Base-by-base conservation (phyloP, 2,888 invertebrate species). In the Tetrapedia diversipes region DNA sequence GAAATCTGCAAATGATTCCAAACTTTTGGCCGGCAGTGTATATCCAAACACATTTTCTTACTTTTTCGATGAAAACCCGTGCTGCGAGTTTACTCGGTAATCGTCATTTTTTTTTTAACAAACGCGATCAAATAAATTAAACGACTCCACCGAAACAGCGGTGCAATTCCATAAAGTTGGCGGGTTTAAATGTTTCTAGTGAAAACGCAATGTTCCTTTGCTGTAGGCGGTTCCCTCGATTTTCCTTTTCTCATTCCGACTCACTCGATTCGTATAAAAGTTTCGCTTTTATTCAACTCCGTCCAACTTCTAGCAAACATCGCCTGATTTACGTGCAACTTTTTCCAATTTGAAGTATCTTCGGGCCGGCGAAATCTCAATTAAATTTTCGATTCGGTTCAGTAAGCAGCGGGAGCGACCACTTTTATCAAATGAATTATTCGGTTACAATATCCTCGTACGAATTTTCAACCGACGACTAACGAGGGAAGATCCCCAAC, bases 221-320 rank as follows among this genome's bases (percentile, higher is more conserved):
- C 14, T 14, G 4, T 24, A 16, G 37, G n/a, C 14, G n/a, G 27
- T 47, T 43, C 49, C 19, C 61, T n/a, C 10, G 27, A 49, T 27
- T 49, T 49, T 63, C 49, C 37, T 49, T 49, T 49, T 37, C 63
- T 37, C 49, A 27, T 49, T 56, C 27, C 56, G 56, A 39, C 41
- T 56, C 56, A 27, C 19, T 49, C 63, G 49, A 39, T 49, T 39
- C 49, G 27, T 49, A 34, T 49, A 37, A 27, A 49, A 63, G 63
- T 63, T 63, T 63, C 49, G 37, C 37, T 27, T 49, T 49, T 27
- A 49, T 19, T 49, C 49, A 37, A 49, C 49, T n/a, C 45, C 47
- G 45, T 16, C 3, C 61, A 27, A 29, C 63, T 63, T 63, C 27
- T 14, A 8, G 27, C 57, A 57, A 43, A 49, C 49, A 49, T 27